Conservation (phyloP, 2,113 vertebrate genomes). For the Dicrurus megarhynchus region DNA sequence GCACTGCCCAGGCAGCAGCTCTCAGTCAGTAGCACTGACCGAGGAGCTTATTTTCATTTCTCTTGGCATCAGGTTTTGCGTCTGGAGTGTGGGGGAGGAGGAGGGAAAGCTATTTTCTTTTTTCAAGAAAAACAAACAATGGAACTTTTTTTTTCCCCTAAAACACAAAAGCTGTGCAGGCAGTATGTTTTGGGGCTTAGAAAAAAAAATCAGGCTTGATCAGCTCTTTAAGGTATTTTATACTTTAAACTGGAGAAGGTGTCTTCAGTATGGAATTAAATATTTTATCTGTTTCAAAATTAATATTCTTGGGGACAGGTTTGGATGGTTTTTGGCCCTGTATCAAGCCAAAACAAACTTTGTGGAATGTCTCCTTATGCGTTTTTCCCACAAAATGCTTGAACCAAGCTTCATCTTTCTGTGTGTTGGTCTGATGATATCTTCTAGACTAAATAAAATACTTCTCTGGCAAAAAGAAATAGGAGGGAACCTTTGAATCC, state of each 20-base stretch:
- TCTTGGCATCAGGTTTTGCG: not conserved
- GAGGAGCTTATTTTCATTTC: not conserved
- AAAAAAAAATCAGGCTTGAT: not conserved
- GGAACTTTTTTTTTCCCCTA: not conserved
- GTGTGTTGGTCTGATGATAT: not conserved
- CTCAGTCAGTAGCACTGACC: not conserved
- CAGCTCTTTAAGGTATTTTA: not conserved
- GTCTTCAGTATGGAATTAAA: not conserved
- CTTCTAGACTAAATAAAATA: not conserved
- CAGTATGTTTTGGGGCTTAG: not conserved
- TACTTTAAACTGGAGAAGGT: not conserved
- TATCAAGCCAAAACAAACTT: not conserved
- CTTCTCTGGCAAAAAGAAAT: not conserved
- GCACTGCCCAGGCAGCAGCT: not conserved
- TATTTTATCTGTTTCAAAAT: not conserved
- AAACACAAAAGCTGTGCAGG: not conserved
- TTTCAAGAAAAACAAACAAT: not conserved
- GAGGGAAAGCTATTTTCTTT: not conserved
- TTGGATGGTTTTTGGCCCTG: not conserved
- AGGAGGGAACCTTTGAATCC: not conserved
- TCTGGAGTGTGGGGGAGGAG: not conserved
- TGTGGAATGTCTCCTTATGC: not conserved
- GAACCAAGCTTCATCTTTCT: not conserved
- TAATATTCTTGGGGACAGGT: not conserved
- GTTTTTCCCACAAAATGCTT: not conserved